phyloP scores from a whole-genome alignment of 2,797 vertebrate genomes.

The Tachyglossus aculeatus region DNA sequence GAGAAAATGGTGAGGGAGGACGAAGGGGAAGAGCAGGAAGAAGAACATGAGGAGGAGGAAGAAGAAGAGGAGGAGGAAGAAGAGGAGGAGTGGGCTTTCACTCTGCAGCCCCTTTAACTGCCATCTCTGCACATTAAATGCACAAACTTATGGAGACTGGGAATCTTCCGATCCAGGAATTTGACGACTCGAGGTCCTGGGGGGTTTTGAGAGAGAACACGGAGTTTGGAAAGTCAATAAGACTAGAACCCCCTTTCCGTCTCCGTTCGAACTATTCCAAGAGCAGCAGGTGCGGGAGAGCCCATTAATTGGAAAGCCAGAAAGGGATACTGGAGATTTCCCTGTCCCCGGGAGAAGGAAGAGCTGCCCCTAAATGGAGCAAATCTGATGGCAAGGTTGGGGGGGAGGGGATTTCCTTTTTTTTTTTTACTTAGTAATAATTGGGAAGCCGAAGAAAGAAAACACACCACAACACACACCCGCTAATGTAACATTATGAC shows the following conservation, averaged over 20 bases:
- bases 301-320: too few species aligned
- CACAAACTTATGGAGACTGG: too few species aligned
- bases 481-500: not conserved
- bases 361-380: too few species aligned
- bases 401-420: not conserved
- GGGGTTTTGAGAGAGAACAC: not conserved
- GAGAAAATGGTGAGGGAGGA: not conserved
- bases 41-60: not conserved
- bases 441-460: not conserved
- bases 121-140: too few species aligned
- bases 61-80: not conserved
- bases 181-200: too few species aligned
- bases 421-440: not conserved
- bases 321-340: too few species aligned
- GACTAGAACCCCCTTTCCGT: too few species aligned
- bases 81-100: not conserved
- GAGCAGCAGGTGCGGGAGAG: too few species aligned
- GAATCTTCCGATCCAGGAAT: too few species aligned
- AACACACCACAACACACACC: not conserved
- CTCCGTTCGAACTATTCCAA: not conserved
- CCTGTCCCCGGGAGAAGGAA: too few species aligned
- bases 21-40: not conserved
- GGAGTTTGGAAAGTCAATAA: not conserved
- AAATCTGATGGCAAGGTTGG: not conserved
- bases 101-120: not conserved